These are phyloP conservation scores for Microctenopoma lineatum DNA, from an alignment of 2,797 vertebrate genomes.

Conservation along the genomic window DNA sequence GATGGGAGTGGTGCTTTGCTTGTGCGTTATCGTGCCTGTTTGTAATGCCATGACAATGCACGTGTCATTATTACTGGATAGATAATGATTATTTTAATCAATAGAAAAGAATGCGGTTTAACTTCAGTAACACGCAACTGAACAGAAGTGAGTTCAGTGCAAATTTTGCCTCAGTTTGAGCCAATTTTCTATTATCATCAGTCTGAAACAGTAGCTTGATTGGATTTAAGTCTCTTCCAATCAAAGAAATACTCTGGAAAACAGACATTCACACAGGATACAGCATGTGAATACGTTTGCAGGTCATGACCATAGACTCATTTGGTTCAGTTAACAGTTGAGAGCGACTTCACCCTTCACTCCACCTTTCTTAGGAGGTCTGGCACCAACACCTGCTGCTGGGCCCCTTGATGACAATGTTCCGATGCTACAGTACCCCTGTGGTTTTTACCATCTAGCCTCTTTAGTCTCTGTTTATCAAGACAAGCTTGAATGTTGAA, in stretches of 20 bases:
- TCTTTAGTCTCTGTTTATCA: conserved; percentile 10
- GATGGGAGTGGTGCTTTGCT: conserved; percentile 49
- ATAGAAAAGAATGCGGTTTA: background rate
- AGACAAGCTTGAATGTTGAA: conserved; percentile 11
- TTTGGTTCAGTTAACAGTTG: too few species aligned
- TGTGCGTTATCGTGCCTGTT: conserved; percentile 50
- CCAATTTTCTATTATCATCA: conserved; percentile 37
- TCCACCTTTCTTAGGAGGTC: too few species aligned
- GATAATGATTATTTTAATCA: conserved; percentile 35
- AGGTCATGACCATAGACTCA: too few species aligned
- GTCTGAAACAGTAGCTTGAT: conserved; percentile 34
- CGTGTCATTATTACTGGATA: conserved; percentile 43
- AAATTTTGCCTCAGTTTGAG: conserved; percentile 9
- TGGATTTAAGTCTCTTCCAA: conserved; percentile 21
- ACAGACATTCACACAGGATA: background rate
- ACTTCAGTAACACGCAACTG: background rate
- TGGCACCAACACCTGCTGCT: too few species aligned
- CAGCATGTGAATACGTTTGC: background rate
- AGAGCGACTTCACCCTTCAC: too few species aligned
- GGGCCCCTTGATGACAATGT: too few species aligned
- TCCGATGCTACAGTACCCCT: background rate
- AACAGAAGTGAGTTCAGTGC: conserved; percentile 8
- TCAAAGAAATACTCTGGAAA: conserved; percentile 9
- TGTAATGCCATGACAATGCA: conserved; percentile 31
- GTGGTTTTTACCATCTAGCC: conserved; percentile 21